Conservation (phyloP, 1,140 invertebrate species). For the Eriocheir sinensis region DNA sequence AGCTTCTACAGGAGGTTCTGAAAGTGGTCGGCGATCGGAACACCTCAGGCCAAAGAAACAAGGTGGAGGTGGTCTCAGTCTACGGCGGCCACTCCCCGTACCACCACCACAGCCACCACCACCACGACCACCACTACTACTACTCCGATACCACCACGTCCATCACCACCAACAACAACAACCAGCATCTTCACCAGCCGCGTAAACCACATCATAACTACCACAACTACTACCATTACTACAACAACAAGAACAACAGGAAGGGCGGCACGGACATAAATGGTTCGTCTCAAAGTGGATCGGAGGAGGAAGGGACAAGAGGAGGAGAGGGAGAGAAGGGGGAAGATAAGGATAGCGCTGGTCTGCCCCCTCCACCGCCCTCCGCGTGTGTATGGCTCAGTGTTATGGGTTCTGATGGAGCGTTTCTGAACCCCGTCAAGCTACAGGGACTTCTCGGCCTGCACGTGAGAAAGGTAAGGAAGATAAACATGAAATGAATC, state of each 20-base stretch:
- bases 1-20: background rate
- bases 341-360: background rate
- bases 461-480: conserved; percentile 20
- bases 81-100: background rate
- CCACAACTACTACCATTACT: background rate
- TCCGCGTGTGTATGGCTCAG: conserved; percentile 35
- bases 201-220: background rate
- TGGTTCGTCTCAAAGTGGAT: background rate
- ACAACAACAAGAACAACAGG: background rate
- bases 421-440: background rate
- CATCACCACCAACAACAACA: background rate
- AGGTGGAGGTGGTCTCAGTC: background rate
- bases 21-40: background rate
- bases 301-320: background rate
- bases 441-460: conserved; percentile 34
- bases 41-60: background rate
- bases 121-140: background rate
- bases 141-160: background rate
- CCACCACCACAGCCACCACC: background rate
- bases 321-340: background rate
- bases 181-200: background rate
- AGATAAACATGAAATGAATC: too few species aligned
- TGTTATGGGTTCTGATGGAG: background rate
- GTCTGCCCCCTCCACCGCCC: background rate
- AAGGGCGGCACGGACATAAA: background rate